These are phyloP conservation scores for Pyrrhia umbra DNA, from an alignment of 2,888 invertebrate genomes.

Conservation along the genomic window DNA sequence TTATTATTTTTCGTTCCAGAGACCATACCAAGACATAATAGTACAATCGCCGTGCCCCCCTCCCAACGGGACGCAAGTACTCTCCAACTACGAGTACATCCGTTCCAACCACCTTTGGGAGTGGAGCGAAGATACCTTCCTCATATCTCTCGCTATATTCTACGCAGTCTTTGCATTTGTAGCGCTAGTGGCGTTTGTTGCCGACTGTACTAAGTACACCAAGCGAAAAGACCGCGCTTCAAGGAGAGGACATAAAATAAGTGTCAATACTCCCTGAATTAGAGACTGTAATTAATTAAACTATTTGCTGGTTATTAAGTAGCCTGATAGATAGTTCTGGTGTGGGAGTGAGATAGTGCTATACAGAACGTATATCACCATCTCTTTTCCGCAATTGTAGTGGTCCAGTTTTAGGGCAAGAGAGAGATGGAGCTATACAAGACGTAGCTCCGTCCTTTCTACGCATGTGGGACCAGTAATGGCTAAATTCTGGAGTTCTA, in stretches of 20 bases:
- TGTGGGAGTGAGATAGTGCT: neutral
- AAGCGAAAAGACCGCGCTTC: slow-evolving; percentile 88
- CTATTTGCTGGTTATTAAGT: neutral
- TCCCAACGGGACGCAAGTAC: slow-evolving; percentile 94
- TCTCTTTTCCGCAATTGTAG: neutral
- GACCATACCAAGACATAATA: slow-evolving; percentile 96
- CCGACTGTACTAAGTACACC: slow-evolving; percentile 89
- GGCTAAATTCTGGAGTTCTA: slow-evolving; percentile 37
- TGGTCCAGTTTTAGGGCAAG: neutral
- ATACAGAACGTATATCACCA: neutral
- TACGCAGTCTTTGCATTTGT: slow-evolving; percentile 91
- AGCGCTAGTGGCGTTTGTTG: slow-evolving; percentile 91
- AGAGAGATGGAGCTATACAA: neutral
- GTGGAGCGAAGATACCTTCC: slow-evolving; percentile 88
- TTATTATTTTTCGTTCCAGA: slow-evolving; percentile 84
- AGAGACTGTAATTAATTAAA: slow-evolving; percentile 19
- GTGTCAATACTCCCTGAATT: slow-evolving; percentile 91
- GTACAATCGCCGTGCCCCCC: slow-evolving; percentile 95
- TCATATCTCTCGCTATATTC: slow-evolving; percentile 91
- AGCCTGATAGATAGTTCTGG: too few relatives aligned
- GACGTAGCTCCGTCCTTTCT: neutral
- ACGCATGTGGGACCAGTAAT: neutral
- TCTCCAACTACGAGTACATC: slow-evolving; percentile 86
- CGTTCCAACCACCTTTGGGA: slow-evolving; percentile 85
- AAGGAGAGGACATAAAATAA: slow-evolving; percentile 88